Base-by-base conservation (phyloP, 2,888 invertebrate species). In the Steinernema carpocapsae region DNA sequence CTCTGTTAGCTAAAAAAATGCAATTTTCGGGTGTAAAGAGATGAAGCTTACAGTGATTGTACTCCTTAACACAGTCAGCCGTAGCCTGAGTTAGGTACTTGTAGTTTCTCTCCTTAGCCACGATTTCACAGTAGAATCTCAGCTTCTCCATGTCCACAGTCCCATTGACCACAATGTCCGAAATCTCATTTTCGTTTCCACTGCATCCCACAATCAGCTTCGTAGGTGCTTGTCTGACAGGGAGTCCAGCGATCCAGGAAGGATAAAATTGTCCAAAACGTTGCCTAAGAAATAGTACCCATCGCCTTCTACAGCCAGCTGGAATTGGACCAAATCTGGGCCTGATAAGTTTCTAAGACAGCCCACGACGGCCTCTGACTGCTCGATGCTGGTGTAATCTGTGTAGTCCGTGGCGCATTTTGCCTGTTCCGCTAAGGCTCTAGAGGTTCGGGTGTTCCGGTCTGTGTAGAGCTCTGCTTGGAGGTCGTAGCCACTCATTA, bases 401-500 rank as follows among this genome's bases (percentile, higher is more conserved):
- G 43, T 43, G n/a, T 48, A 48, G 48, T 48, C 48, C 48, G 48
- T 48, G 56, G 56, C 56, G 56, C 56, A 56, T 4, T 26, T 22
- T 10, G 56, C 56, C 2, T 6, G 10, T 26, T 56, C 56, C 2
- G 56, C 56, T 22, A 56, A 6, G 6, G 56, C 56, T 3, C 56
- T 22, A 22, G 56, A 56, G 24, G 56, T 24, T 7, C 26, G 56
- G 24, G 26, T 26, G 56, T 56, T 56, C 26, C 56, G 56, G 56
- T 56, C 56, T 3, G 26, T 3, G 56, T 56, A 56, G 56, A 6
- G 6, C n/a, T n/a, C n/a, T n/a, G n/a, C 56, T 24, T 56, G 56
- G 26, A 56, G 56, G 26, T 56, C 56, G 26, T 56, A 56, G 56
- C 56, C 56, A 26, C 56, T 56, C 56, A 56, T 56, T 6, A 56